Conservation (phyloP, 2,113 vertebrate species). For the Chaetops frenatus region DNA sequence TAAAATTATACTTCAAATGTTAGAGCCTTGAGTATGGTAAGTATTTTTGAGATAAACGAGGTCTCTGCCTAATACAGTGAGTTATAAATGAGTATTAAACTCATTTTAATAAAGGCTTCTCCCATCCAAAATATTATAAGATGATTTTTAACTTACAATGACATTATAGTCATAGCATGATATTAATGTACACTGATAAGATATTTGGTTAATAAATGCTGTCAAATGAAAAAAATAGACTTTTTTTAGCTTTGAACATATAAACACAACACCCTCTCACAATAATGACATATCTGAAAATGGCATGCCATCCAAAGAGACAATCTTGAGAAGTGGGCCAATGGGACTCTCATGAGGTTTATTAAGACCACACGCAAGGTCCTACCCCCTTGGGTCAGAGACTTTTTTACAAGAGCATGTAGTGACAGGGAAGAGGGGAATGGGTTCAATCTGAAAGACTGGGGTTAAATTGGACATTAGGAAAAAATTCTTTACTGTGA, state of each 20-base stretch:
- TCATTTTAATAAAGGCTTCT: not conserved
- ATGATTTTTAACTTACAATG: not conserved
- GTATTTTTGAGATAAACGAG: not conserved
- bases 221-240: not conserved
- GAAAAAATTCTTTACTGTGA: not conserved
- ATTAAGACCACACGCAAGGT: rapidly evolving
- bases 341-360: not conserved
- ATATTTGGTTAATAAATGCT: not conserved
- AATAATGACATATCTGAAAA: not conserved
- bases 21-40: not conserved
- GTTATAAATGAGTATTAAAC: too few species aligned
- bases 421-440: not conserved
- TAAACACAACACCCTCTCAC: not conserved
- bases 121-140: not conserved
- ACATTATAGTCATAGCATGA: not conserved
- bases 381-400: not conserved
- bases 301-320: not conserved
- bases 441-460: not conserved
- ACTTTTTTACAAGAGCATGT: not conserved
- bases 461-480: not conserved
- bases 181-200: not conserved
- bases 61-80: not conserved
- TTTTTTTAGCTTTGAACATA: not conserved
- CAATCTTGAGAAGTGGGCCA: not conserved
- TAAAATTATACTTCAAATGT: not conserved